Evolutionary conservation across 2,888 invertebrate genomes (phyloP).

Genomic region (Cactoblastis cactorum): DNA sequence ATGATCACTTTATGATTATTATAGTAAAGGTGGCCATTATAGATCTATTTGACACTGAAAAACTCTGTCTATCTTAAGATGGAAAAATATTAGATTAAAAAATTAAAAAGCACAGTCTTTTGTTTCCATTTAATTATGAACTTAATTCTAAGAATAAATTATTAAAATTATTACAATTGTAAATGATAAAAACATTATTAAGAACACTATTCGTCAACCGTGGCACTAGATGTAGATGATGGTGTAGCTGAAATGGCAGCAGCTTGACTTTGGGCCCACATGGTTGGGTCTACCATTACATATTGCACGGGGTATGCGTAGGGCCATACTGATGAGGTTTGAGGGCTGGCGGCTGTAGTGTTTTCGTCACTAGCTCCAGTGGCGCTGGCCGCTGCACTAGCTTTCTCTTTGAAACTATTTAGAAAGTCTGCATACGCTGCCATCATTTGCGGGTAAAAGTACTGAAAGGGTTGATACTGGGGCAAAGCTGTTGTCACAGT

Average conservation of each 20-base stretch:
- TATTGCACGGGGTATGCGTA: conserved; percentile 60
- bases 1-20: too few relatives aligned
- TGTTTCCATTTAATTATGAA: conserved; percentile 16
- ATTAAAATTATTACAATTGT: neutral
- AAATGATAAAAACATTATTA: neutral
- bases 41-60: too few relatives aligned
- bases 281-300: conserved; percentile 57
- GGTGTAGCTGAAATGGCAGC: conserved; percentile 26
- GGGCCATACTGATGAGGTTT: conserved; percentile 49
- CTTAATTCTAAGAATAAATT: conserved; percentile 10
- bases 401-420: conserved; percentile 43
- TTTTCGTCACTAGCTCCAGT: conserved; percentile 45
- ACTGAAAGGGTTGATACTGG: conserved; percentile 52
- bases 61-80: neutral
- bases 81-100: neutral
- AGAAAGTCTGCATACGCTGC: conserved; percentile 55
- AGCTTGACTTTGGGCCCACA: conserved; percentile 48
- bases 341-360: conserved; percentile 32
- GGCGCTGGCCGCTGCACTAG: neutral
- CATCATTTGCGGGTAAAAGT: conserved; percentile 64
- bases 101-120: neutral
- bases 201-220: conserved; percentile 12
- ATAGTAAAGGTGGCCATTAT: too few relatives aligned
- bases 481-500: conserved; percentile 27
- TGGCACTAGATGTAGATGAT: conserved; percentile 26